Evolutionary conservation across 2,888 invertebrate species (phyloP), one percentile per base, ranked within the genome.

Genomic region (Azorinus chamasolen): DNA sequence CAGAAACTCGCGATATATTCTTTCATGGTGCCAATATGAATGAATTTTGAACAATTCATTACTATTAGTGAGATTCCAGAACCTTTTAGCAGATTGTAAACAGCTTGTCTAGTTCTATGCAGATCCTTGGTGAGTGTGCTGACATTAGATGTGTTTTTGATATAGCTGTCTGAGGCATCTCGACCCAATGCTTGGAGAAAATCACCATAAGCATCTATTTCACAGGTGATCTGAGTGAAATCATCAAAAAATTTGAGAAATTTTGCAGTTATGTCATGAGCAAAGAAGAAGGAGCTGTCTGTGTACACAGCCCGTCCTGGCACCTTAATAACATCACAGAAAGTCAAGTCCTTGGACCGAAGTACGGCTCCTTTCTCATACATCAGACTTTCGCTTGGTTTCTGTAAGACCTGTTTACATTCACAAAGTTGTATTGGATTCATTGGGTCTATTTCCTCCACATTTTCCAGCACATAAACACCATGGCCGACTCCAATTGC

Each of bases 151-250:
- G 87, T 86, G 58, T 91, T 86, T 12, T 87, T 72, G 37, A 91
- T 89, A 74, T 92, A 93, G 18, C 86, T 85, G n/a, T 79, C 78
- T 14, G 88, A 87, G 4, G 93, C 88, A 14, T 77, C 55, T 10
- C 81, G 76, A 14, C 93, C 93, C 1, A 94, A 85, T 2, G 93
- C 90, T 61, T 93, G 93, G 16, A 94, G 87, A 79, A 94, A 93
- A 83, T 94, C 94, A 1, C 93, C 93, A 86, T 94, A 94, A 12
- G 93, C 93, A 87, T 93, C 93, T 58, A 94, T 91, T 88, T 94
- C 94, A 87, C 92, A 92, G 10, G 82, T 79, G 14, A 94, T 66
- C 5, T 91, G 90, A 8, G 87, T 84, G 61, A 91, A 81, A 55
- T 82, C 75, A 37, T 85, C 70, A 65, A 90, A 90, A 73, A 93